These are phyloP conservation scores for Bombycilla garrulus DNA, from an alignment of 2,113 vertebrate species.

Conservation along the genomic window DNA sequence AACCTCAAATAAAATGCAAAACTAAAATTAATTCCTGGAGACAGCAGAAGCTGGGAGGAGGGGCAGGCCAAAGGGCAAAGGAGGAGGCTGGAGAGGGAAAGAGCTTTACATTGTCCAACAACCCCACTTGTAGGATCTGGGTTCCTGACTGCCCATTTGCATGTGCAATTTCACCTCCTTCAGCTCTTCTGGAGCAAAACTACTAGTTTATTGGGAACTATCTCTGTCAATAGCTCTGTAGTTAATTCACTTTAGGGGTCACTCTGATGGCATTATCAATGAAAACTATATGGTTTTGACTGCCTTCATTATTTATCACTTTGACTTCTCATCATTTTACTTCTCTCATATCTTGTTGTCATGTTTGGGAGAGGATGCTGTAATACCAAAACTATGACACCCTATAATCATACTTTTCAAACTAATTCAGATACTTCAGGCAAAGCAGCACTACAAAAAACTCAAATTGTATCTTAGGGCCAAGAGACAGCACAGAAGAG, in stretches of 20 bases:
- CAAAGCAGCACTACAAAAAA: not conserved
- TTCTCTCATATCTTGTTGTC: not conserved
- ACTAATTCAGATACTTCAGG: not conserved
- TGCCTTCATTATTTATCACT: not conserved
- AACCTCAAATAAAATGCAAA: not conserved
- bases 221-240: not conserved
- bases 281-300: not conserved
- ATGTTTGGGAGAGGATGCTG: not conserved
- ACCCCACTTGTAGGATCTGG: not conserved
- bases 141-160: not conserved
- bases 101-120: not conserved
- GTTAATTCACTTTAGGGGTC: not conserved
- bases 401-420: not conserved
- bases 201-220: not conserved
- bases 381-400: not conserved
- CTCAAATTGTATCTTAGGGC: not conserved
- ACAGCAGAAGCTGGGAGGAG: not conserved
- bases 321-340: not conserved
- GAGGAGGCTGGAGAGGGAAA: not conserved
- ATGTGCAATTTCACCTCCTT: not conserved
- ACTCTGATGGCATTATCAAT: not conserved
- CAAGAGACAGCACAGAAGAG: not conserved
- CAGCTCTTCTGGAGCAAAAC: not conserved
- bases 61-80: fast-evolving
- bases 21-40: not conserved